Conservation (phyloP, 2,888 invertebrate species). For the Hirtodrosophila histrioides region DNA sequence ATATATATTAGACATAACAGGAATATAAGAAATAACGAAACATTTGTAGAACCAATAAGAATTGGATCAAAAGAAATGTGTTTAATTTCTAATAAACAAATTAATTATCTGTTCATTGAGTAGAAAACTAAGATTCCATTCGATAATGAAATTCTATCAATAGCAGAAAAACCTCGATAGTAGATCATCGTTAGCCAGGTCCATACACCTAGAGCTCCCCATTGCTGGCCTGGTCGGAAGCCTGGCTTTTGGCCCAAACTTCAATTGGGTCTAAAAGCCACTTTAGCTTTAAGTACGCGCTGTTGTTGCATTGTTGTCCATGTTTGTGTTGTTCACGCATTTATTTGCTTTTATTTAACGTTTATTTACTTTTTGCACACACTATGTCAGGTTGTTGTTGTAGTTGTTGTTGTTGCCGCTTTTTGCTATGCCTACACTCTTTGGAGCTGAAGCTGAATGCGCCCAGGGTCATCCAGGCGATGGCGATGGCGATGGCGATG, state of each 20-base stretch:
- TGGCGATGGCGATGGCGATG: constrained; percentile 36
- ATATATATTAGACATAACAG: too few species aligned
- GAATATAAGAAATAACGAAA: too few species aligned
- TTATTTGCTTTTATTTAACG: constrained; percentile 68
- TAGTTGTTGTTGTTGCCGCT: constrained; percentile 19
- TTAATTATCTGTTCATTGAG: too few species aligned
- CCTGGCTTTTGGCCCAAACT: constrained; percentile 1
- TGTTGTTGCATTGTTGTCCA: constrained; percentile 55
- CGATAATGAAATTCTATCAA: too few species aligned
- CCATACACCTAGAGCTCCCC: background rate
- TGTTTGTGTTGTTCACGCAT: constrained; percentile 65
- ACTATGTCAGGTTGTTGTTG: constrained; percentile 16
- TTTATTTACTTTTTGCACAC: constrained; percentile 65
- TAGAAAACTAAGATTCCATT: too few species aligned
- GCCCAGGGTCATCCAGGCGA: constrained; percentile 61
- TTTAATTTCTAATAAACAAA: too few species aligned
- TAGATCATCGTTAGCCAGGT: too few species aligned
- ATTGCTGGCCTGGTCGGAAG: constrained; percentile 26
- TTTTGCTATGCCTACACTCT: constrained; percentile 32
- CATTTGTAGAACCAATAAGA: too few species aligned
- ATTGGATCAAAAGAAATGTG: too few species aligned
- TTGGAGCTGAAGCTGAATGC: constrained; percentile 21
- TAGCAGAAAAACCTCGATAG: too few species aligned
- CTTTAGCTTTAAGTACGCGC: constrained; percentile 48
- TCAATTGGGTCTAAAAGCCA: constrained; percentile 70